Evolutionary conservation across 2,797 vertebrate genomes (phyloP).

Genomic region (Choloepus didactylus): DNA sequence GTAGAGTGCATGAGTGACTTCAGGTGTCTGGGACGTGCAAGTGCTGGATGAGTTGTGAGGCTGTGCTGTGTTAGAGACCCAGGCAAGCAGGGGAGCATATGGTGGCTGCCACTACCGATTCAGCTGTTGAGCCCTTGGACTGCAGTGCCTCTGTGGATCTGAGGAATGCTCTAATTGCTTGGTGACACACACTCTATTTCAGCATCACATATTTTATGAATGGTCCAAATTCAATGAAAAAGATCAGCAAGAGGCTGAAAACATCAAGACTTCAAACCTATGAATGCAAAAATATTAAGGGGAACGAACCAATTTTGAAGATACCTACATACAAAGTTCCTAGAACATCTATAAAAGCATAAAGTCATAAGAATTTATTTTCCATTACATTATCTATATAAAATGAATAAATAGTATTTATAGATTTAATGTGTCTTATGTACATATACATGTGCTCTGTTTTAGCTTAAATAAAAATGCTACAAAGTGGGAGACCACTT

Average conservation of each 20-base stretch:
- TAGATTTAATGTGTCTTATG: constrained; percentile 87
- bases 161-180: constrained; percentile 74
- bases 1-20: background rate
- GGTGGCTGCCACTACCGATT: background rate
- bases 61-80: constrained; percentile 21
- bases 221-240: constrained; percentile 76
- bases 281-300: constrained; percentile 81
- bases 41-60: background rate
- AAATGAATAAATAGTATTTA: constrained; percentile 89
- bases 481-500: constrained; percentile 78
- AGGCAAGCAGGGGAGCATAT: background rate
- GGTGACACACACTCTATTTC: constrained; percentile 57
- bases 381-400: constrained; percentile 87
- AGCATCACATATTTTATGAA: constrained; percentile 74
- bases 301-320: constrained; percentile 77
- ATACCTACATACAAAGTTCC: constrained; percentile 86
- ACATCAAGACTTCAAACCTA: constrained; percentile 75
- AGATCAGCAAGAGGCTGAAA: constrained; percentile 72
- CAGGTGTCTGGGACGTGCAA: constrained; percentile 52
- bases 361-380: constrained; percentile 87
- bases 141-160: constrained; percentile 68
- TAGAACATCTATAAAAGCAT: constrained; percentile 88
- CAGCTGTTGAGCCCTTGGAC: constrained; percentile 79
- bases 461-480: constrained; percentile 86
- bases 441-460: constrained; percentile 88